Conservation (phyloP, 1,140 invertebrate genomes). For the Paraescarpia echinospica region DNA sequence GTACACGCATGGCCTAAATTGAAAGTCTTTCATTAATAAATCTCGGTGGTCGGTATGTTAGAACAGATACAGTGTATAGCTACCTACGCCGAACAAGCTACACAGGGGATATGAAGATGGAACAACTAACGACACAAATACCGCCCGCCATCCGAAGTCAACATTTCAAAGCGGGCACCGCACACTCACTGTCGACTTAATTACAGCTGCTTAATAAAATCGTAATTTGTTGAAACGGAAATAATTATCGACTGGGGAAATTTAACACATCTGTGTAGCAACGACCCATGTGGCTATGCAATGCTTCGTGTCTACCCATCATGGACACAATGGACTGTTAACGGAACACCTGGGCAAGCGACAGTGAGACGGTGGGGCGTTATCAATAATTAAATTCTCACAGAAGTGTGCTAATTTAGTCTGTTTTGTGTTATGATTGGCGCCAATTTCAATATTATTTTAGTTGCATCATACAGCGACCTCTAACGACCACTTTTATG, state of each 20-base stretch:
- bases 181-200: neutral
- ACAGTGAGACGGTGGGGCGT: neutral
- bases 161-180: neutral
- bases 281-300: neutral
- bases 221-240: conserved; percentile 1
- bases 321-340: neutral
- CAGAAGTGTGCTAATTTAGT: neutral
- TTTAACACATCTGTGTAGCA: neutral
- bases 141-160: neutral
- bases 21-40: no score
- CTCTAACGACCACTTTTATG: no score
- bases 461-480: neutral
- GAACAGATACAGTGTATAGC: no score
- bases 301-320: neutral
- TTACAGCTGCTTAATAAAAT: neutral
- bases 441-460: neutral
- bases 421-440: neutral
- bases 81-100: no score
- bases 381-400: neutral
- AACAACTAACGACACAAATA: neutral
- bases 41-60: no score
- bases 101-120: neutral
- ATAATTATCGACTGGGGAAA: neutral
- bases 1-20: no score
- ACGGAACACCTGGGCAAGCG: neutral